Conservation (phyloP, 2,888 invertebrate genomes). For the Patella depressa region DNA sequence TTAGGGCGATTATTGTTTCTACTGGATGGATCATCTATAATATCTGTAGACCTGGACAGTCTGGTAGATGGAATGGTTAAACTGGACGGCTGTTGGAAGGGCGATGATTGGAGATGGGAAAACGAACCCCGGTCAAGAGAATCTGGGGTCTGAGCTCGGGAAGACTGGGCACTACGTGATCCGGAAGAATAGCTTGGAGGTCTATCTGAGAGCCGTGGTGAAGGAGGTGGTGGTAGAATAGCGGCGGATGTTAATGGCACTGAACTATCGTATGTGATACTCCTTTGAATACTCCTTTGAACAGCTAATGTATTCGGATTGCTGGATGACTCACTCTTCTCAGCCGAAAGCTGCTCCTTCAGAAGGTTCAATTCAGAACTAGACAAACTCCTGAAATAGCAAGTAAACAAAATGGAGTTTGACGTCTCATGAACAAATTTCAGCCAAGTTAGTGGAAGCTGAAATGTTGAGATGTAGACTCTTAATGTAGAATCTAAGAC, state of each 20-base stretch:
- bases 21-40: conserved; percentile 25
- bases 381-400: conserved; percentile 51
- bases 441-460: too few species aligned
- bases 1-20: conserved; percentile 31
- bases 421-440: too few species aligned
- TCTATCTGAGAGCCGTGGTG: conserved; percentile 24
- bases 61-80: conserved; percentile 61
- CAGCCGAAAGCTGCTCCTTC: conserved; percentile 48
- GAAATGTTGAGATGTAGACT: too few species aligned
- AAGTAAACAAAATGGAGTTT: background rate
- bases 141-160: conserved; percentile 51
- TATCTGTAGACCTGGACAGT: conserved; percentile 24
- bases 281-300: conserved; percentile 14
- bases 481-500: conserved; percentile 13
- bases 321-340: conserved; percentile 10
- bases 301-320: conserved; percentile 6
- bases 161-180: conserved; percentile 52
- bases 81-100: conserved; percentile 62
- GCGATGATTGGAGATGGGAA: conserved; percentile 42
- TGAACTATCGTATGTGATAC: conserved; percentile 33
- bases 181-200: conserved; percentile 49
- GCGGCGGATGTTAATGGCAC: background rate
- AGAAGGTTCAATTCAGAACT: conserved; percentile 53
- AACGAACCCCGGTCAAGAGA: conserved; percentile 17
- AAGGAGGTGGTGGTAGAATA: conserved; percentile 26